Evolutionary conservation across 2,113 vertebrate species (phyloP), one percentile per base, ranked within the genome.

Genomic region (Haemorhous mexicanus): DNA sequence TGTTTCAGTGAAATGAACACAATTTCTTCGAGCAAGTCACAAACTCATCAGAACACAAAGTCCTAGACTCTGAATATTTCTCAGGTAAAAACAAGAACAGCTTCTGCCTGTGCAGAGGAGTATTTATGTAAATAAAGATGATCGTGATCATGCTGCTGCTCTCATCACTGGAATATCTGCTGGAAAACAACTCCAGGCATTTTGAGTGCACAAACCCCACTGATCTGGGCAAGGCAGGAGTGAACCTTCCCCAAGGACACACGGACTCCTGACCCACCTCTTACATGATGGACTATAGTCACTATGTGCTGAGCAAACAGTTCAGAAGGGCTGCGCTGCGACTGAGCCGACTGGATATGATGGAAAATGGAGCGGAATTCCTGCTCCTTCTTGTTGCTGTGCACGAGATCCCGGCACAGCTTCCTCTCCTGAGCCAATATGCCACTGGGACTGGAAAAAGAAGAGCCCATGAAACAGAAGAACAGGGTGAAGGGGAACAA

Each of bases 221-320:
- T 59, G 5, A 10, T 24, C 0, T 18, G 44, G 18, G 30, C 66
- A 82, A 81, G 39, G 16, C 24, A 66, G 41, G 80, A 64, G 39
- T 3, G 13, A 87, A 62, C 27, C 14, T 50, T 30, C 9, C 68
- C 6, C 2, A 39, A 91, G 63, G 86, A 47, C 13, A 84, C 28
- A 7, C 0, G 1, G 39, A 56, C n/a, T 58, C 27, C n/a, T 32
- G 44, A 96, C 97, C 97, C 80, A 99, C 99, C 99, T 99, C 99
- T 99, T 41, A 99, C 98, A 32, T 99, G 99, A 93, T 99, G 99
- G 90, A 99, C 98, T 50, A 99, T 99, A 33, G 99, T 98, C 97
- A 99, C 99, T 61, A 99, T 99, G 87, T 99, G 99, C 75, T 99
- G 99, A 78, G 99, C 99, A 97, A 99, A 99, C 59, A 99, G 97